Base-by-base conservation (phyloP, 2,797 vertebrate genomes). In the Acipenser oxyrinchus region DNA sequence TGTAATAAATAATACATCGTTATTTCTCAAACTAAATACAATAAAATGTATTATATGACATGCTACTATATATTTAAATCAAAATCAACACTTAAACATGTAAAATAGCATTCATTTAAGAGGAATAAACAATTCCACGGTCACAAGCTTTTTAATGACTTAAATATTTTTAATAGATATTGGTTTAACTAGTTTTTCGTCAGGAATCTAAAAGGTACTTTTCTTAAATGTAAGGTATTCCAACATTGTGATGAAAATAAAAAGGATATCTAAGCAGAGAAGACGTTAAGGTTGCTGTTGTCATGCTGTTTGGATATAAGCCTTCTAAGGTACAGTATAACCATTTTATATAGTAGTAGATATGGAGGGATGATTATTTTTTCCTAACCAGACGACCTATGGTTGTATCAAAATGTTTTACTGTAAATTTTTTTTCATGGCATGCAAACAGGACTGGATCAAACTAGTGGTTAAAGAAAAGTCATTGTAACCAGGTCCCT, bases 261-360 rank as follows among this genome's bases (percentile, higher is more conserved):
- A 13, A 87, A 72, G 79, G 80, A 15, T 85, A 50, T 62, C 72
- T 90, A 64, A 88, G 69, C 75, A 81, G 86, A 80, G 85, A 89
- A 64, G 84, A 89, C 66, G 78, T 90, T 60, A 85, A 88, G 76
- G 74, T 89, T 52, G 81, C 78, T 12, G 70, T 86, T 10, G 76
- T 83, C 48, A 87, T 82, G 78, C 64, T 87, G 48, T 89, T 91
- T 80, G 85, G 80, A 62, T 90, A 86, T 72, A 90, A 93, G 67
- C 81, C 81, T 37, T 87, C 78, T 64, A 89, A 92, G 82, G 79
- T 88, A 79, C 64, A 3, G 9, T 3, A 55, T 3, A 55, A 55
- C n/a, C 9, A 55, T 48, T 37, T 12, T 62, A 15, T 15, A 62
- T 7, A 58, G 11, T 58, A n/a, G n/a, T 1, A 2, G 13, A 12